phyloP scores from a whole-genome alignment of 2,888 invertebrate species.

The Branchipolynoe longqiensis region DNA sequence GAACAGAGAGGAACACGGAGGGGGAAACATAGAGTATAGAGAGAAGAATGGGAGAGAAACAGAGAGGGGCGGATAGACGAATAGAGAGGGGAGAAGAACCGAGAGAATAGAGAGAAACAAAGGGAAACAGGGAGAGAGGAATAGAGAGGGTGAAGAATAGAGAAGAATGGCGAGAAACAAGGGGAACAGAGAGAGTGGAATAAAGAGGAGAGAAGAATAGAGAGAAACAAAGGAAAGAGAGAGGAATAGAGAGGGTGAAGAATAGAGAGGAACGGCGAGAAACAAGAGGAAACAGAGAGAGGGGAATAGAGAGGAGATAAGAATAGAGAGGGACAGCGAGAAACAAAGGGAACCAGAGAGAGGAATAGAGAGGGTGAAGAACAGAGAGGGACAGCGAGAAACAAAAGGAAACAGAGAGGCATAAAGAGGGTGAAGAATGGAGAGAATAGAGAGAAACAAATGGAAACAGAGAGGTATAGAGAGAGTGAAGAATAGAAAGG shows the following conservation, averaged over 20 bases:
- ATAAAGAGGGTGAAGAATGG: not conserved
- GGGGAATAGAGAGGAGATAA: not conserved
- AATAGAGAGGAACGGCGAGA: not conserved
- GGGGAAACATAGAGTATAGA: not conserved
- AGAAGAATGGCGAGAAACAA: not conserved
- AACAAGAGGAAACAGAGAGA: not conserved
- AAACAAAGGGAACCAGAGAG: not conserved
- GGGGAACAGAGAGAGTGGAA: not conserved
- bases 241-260: not conserved
- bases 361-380: not conserved
- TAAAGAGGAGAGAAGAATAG: not conserved
- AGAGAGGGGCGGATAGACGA: not conserved
- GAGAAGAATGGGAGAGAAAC: not conserved
- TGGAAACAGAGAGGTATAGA: not conserved
- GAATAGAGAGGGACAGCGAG: not conserved
- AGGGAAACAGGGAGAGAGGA: not conserved
- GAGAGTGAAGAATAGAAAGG: not conserved
- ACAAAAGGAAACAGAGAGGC: not conserved
- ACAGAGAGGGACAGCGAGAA: too few relatives aligned
- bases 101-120: not conserved
- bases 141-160: not conserved
- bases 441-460: too few relatives aligned
- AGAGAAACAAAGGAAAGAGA: not conserved
- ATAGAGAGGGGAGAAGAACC: not conserved
- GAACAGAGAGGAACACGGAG: not conserved